phyloP scores from a whole-genome alignment of 2,888 invertebrate genomes.

The Drosophila atripex region DNA sequence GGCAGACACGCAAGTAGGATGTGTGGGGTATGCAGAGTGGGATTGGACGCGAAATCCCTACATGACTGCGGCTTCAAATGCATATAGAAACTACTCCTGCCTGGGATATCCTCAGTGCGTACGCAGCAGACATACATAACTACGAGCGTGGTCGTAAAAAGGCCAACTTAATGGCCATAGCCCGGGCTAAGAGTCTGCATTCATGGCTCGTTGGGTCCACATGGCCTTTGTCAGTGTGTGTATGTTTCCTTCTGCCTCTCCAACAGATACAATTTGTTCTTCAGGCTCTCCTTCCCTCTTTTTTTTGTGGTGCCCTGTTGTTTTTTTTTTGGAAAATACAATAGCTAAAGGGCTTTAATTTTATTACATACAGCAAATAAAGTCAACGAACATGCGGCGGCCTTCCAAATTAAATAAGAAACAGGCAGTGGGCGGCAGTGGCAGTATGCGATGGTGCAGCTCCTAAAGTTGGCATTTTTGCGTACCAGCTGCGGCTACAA shows the following conservation, averaged over 20 bases:
- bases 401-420: conserved; percentile 71
- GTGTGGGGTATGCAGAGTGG: conserved; percentile 1
- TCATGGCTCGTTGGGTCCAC: conserved; percentile 72
- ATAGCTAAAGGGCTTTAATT: conserved; percentile 80
- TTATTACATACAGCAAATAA: conserved; percentile 78
- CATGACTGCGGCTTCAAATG: conserved; percentile 25
- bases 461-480: conserved; percentile 51
- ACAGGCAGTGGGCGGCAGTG: conserved; percentile 25
- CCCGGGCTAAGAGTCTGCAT: conserved; percentile 75
- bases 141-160: conserved; percentile 66
- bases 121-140: conserved; percentile 36
- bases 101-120: background rate
- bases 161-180: conserved; percentile 78
- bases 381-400: conserved; percentile 75
- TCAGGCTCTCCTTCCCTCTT: no score
- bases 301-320: conserved; percentile 16
- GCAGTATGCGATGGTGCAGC: background rate
- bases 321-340: conserved; percentile 60
- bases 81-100: conserved; percentile 2
- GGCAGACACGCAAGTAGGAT: conserved; percentile 3
- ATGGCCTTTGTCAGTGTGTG: conserved; percentile 1
- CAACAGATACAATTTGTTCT: conserved; percentile 63
- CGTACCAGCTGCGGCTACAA: conserved; percentile 76
- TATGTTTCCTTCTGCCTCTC: background rate
- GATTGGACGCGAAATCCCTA: conserved; percentile 38